A percentile compares a stretch with the other conserved stretches of the same genome.
Evolutionary conservation across 1,140 invertebrate species (phyloP).

Genomic region (Drosophila lini): DNA sequence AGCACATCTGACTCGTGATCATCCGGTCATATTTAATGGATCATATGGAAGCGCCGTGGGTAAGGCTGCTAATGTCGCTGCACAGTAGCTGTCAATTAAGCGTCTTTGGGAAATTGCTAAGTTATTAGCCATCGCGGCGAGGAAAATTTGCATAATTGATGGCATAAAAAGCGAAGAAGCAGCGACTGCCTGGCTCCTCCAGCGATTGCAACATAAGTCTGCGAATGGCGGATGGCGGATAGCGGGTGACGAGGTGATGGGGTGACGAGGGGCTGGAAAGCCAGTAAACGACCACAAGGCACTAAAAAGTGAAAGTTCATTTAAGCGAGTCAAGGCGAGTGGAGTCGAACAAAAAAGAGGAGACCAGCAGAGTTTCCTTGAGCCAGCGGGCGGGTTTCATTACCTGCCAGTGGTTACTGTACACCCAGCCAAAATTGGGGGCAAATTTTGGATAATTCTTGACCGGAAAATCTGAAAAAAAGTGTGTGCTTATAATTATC

Average conservation of each 20-base stretch:
- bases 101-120: slow-evolving; percentile 74
- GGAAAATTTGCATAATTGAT: slow-evolving; percentile 83
- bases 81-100: slow-evolving; percentile 81
- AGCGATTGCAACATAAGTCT: slow-evolving; percentile 42
- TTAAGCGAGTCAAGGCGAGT: slow-evolving; percentile 78
- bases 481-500: background rate
- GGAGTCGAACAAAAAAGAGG: slow-evolving; percentile 46
- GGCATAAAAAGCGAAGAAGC: slow-evolving; percentile 63
- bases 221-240: slow-evolving; percentile 7
- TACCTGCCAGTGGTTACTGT: slow-evolving; percentile 69
- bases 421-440: slow-evolving; percentile 3
- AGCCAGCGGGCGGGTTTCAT: slow-evolving; percentile 80
- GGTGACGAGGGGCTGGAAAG: slow-evolving; percentile 8
- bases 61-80: slow-evolving; percentile 33
- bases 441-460: slow-evolving; percentile 1
- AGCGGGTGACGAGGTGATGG: slow-evolving; percentile 10
- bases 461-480: background rate
- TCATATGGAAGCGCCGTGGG: slow-evolving; percentile 36
- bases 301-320: slow-evolving; percentile 83
- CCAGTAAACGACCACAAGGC: slow-evolving; percentile 53
- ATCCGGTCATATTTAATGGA: slow-evolving; percentile 26
- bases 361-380: slow-evolving; percentile 72
- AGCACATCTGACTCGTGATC: slow-evolving; percentile 16
- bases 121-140: slow-evolving; percentile 66
- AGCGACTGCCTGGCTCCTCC: slow-evolving; percentile 41